phyloP scores from a whole-genome alignment of 1,140 invertebrate genomes.

The Hylaeus volcanicus region DNA sequence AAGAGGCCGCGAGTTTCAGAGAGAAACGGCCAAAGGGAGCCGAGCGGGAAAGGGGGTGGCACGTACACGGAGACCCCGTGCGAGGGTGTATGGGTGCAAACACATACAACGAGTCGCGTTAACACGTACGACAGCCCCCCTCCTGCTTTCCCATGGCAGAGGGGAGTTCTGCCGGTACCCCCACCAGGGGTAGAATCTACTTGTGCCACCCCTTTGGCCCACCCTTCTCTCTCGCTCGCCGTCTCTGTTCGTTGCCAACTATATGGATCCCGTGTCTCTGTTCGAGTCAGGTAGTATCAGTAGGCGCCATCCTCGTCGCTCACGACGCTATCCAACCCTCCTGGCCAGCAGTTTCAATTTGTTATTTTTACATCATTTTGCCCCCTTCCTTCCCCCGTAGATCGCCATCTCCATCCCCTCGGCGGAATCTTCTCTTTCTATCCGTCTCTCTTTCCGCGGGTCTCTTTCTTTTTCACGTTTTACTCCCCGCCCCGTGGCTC shows the following conservation, averaged over 20 bases:
- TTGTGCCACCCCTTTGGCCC: constrained; percentile 54
- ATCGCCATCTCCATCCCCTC: constrained; percentile 47
- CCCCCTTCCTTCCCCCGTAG: constrained; percentile 58
- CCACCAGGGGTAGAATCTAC: constrained; percentile 33
- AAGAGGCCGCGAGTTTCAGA: background rate
- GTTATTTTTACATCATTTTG: constrained; percentile 78
- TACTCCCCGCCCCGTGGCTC: constrained; percentile 21
- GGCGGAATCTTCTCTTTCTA: constrained; percentile 29
- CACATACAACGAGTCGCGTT: constrained; percentile 31
- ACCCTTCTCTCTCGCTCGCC: constrained; percentile 29
- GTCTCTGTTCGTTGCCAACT: constrained; percentile 28
- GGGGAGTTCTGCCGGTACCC: constrained; percentile 40
- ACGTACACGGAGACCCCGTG: constrained; percentile 12
- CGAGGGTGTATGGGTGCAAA: background rate
- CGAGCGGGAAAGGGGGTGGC: background rate
- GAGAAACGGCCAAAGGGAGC: background rate
- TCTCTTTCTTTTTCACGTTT: constrained; percentile 6
- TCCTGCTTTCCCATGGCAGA: background rate
- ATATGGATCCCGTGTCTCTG: constrained; percentile 22
- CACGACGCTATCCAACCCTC: constrained; percentile 46
- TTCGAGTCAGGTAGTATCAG: constrained; percentile 7
- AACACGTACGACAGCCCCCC: constrained; percentile 50
- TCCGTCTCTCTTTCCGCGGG: constrained; percentile 49
- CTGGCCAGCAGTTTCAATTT: constrained; percentile 75
- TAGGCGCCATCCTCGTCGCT: constrained; percentile 1